These are phyloP conservation scores for Endotricha flammealis DNA, from an alignment of 2,888 invertebrate species.

Conservation along the genomic window DNA sequence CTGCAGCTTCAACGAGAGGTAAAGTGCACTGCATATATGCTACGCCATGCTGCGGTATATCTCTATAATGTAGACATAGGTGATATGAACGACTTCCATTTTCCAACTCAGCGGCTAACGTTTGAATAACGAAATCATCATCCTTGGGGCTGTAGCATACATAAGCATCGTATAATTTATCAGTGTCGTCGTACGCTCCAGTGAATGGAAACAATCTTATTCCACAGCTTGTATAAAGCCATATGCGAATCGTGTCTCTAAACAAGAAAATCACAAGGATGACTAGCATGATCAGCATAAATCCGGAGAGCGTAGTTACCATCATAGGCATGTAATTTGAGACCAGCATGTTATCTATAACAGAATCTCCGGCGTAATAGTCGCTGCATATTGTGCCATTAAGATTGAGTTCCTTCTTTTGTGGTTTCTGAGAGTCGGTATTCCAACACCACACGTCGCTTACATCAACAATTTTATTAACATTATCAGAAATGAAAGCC, in stretches of 20 bases:
- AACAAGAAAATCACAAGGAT: conserved; percentile 90
- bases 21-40: conserved; percentile 85
- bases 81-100: conserved; percentile 88
- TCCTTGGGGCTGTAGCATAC: conserved; percentile 95
- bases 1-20: conserved; percentile 90
- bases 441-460: conserved; percentile 89
- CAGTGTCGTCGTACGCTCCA: conserved; percentile 86
- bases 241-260: conserved; percentile 90
- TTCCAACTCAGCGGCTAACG: conserved; percentile 91
- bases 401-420: conserved; percentile 87
- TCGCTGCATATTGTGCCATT: conserved; percentile 92
- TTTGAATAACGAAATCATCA: conserved; percentile 92
- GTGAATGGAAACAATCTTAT: conserved; percentile 87
- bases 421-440: conserved; percentile 81
- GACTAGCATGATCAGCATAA: conserved; percentile 86
- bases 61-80: conserved; percentile 92
- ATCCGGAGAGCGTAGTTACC: conserved; percentile 86
- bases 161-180: conserved; percentile 95
- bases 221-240: conserved; percentile 92
- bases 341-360: conserved; percentile 88
- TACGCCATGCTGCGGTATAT: conserved; percentile 84
- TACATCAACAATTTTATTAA: conserved; percentile 85
- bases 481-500: conserved; percentile 87
- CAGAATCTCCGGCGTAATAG: conserved; percentile 88
- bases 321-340: conserved; percentile 91